These are phyloP conservation scores for Pristionchus maxplancki DNA, from an alignment of 2,888 invertebrate species.

Conservation along the genomic window DNA sequence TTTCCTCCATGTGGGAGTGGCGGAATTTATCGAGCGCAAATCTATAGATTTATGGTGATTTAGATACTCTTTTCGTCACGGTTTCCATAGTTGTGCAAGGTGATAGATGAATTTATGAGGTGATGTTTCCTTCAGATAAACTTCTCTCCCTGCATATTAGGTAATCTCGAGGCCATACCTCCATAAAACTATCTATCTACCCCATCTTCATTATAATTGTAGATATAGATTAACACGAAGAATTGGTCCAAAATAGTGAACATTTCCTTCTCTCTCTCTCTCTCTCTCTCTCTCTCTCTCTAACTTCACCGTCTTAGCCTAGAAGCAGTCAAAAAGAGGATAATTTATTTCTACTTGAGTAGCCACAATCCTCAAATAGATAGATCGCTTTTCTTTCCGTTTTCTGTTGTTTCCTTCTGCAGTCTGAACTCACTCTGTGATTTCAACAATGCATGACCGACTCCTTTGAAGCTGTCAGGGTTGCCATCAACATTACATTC, in stretches of 20 bases:
- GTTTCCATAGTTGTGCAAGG: conserved; percentile 23
- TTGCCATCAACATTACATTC: neutral
- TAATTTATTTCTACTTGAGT: conserved; percentile 33
- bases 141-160: neutral
- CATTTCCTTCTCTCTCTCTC: neutral
- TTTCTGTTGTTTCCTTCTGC: neutral
- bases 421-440: conserved; percentile 30
- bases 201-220: neutral
- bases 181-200: neutral
- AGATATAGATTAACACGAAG: neutral
- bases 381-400: conserved; percentile 10
- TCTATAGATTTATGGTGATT: neutral
- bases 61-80: neutral
- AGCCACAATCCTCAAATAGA: conserved; percentile 32
- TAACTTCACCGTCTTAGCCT: neutral
- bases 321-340: neutral
- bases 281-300: neutral
- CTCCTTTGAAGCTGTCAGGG: conserved; percentile 18
- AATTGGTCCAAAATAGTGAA: neutral
- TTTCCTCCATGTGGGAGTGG: conserved; percentile 10
- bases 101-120: conserved; percentile 44
- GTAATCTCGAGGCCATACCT: conserved; percentile 22
- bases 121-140: conserved; percentile 22
- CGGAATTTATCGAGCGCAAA: neutral
- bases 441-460: conserved; percentile 42